Percentiles rank a stretch among this genome's conserved stretches.
These are phyloP conservation scores for Ornithorhynchus anatinus DNA, from an alignment of 2,113 vertebrate genomes.

Conservation along the genomic window DNA sequence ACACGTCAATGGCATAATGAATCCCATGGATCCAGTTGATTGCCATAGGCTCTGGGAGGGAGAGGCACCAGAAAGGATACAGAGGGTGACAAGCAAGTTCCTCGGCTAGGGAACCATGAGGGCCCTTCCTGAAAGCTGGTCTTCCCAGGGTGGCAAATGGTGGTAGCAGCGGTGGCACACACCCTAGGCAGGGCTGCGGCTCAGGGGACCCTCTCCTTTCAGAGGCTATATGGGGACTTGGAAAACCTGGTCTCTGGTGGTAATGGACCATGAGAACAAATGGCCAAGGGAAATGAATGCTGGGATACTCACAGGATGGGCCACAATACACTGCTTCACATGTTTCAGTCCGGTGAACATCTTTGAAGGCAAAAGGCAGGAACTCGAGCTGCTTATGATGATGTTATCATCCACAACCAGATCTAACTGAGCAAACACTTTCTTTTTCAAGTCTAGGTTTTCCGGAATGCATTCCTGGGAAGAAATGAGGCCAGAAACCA, in stretches of 20 bases:
- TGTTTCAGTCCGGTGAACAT: constrained; percentile 83
- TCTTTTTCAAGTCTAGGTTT: constrained; percentile 85
- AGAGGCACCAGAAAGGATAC: too few species aligned
- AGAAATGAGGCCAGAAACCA: constrained; percentile 19
- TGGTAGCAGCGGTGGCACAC: too few species aligned
- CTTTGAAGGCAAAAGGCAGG: constrained; percentile 88
- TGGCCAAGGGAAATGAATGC: not conserved
- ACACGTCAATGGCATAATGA: too few species aligned
- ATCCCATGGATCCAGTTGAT: too few species aligned
- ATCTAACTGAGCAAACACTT: constrained; percentile 86
- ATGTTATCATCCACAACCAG: constrained; percentile 69
- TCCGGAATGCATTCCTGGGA: constrained; percentile 92
- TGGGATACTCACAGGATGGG: constrained; percentile 88
- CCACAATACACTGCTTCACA: constrained; percentile 87
- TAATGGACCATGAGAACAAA: not conserved
- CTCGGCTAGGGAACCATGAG: too few species aligned
- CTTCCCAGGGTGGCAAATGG: too few species aligned
- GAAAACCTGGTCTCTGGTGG: not conserved
- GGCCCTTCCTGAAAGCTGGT: too few species aligned
- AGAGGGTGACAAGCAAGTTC: too few species aligned
- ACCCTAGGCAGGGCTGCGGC: too few species aligned
- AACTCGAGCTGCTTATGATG: constrained; percentile 92
- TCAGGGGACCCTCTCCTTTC: not conserved
- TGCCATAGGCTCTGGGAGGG: too few species aligned
- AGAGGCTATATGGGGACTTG: not conserved